Base-by-base conservation (phyloP, 2,888 invertebrate species). In the Erebia ligea region DNA sequence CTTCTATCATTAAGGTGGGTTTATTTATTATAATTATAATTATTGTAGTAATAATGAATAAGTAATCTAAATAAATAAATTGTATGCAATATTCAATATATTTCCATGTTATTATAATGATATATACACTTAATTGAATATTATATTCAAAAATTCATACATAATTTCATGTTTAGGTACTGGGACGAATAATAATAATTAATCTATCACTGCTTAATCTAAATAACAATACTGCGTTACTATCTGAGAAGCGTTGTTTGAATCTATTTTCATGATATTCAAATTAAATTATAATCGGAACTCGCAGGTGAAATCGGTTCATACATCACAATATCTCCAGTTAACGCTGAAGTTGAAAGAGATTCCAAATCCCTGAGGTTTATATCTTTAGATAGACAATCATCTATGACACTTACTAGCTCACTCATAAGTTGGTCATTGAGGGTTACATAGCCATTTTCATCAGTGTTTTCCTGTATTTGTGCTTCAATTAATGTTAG, bases 261-360 rank as follows among this genome's bases (percentile, higher is more conserved):
- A 5, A 17, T 34, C 4, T 42, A 42, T 42, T 42, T 17, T 42
- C 19, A 57, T 17, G 19, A 19, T 2, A 34, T 45, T 61, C 11
- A 42, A 13, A 61, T 61, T 9, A 45, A 5, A 19, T 19, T 42
- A 19, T 61, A 17, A 48, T 62, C 81, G 52, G 75, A 75, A 59
- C 50, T 71, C 48, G 82, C 85, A n/a, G 90, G 88, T 17, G 88
- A 89, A 71, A 89, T 84, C 0, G 88, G 87, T 75, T 90, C 89
- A 70, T 88, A 88, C 10, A 82, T 73, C 59, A 70, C 68, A 56
- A 74, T 68, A 45, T n/a, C 74, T 42, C 62, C 71, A n/a, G 25
- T 61, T 17, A 42, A 19, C 25, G 25, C 68, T 17, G 72, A 59
- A 15, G 75, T 10, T n/a, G 54, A 42, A 40, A 71, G 64, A 40